Percentiles rank a stretch among this genome's conserved stretches.
These are phyloP conservation scores for Hozukius guyotensis DNA, from an alignment of 2,797 vertebrate species.

Conservation along the genomic window DNA sequence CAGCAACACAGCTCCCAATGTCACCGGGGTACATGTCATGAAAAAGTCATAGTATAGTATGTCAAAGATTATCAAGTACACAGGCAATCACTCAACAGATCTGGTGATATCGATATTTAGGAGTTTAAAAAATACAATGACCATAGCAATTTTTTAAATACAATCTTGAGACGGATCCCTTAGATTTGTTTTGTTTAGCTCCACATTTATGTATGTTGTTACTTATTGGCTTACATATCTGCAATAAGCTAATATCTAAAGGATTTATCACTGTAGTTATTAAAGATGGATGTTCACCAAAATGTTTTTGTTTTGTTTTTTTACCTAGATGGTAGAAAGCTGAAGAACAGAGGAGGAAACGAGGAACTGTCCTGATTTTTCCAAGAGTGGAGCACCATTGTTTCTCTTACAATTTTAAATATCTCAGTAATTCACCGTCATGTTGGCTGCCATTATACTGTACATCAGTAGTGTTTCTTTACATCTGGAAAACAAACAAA, in stretches of 20 bases:
- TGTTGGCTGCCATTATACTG: conserved; percentile 87
- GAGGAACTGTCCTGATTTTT: conserved; percentile 68
- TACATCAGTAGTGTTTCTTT: conserved; percentile 86
- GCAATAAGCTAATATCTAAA: not conserved
- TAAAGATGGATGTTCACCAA: not conserved
- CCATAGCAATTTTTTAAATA: not conserved
- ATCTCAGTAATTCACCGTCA: conserved; percentile 92
- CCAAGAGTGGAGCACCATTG: conserved; percentile 80
- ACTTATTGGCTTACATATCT: not conserved
- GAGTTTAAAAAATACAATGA: not conserved
- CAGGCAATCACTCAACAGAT: not conserved
- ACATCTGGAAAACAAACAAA: conserved; percentile 87
- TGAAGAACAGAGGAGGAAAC: conserved; percentile 85
- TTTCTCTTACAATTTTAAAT: conserved; percentile 87
- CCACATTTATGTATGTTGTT: not conserved
- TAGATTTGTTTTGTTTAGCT: not conserved
- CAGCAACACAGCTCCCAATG: not conserved
- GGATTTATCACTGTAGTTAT: not conserved
- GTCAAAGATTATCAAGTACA: not conserved
- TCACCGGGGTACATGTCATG: not conserved
- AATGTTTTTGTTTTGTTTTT: conserved; percentile 22
- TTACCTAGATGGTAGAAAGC: conserved; percentile 93
- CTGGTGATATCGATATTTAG: not conserved
- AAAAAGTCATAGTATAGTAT: not conserved
- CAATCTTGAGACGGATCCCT: not conserved